Base-by-base conservation (phyloP, 92 coral and sea anemone species). In the Galaxea fascicularis region DNA sequence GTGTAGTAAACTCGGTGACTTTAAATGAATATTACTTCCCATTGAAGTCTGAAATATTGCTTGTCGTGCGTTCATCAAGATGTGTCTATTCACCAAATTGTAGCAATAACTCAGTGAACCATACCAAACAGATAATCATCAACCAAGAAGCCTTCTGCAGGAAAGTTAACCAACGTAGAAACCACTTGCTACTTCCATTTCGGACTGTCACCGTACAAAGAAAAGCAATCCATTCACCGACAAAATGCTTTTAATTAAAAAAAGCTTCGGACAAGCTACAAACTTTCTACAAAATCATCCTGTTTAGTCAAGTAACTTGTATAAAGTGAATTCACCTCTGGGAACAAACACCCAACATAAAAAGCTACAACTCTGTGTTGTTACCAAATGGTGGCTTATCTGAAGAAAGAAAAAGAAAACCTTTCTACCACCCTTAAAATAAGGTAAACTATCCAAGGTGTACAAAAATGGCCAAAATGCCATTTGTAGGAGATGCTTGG, bases 211-310 rank as follows among this genome's bases (percentile, higher is more conserved):
- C 41, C 41, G 6, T 2, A 35, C 41, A 35, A 2, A 35, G 3
- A 35, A 35, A 35, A 35, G 3, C 41, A 35, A 35, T 35, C 41
- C 41, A 35, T 35, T 35, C 41, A 35, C 41, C 6, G n/a, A 51
- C 24, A 30, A 65, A 31, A 49, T 11, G 56, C 31, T 17, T 79
- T 79, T 79, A 79, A 79, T 79, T n/a, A n/a, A n/a, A n/a, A 35
- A 35, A 35, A 2, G 6, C 41, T 35, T 35, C 6, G 41, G 41
- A 35, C 2, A 6, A 30, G 12, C 44, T 45, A 66, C 65, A 67
- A 67, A 17, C n/a, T 41, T 41, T 52, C 24, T 76, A 59, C 53
- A 15, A 35, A 27, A 27, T 57, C 58, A 46, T 60, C 39, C 31
- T 22, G 28, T 13, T 15, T 10, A 10, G 56, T 41, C 51, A 21